These are phyloP conservation scores for Archegozetes longisetosus DNA, from an alignment of 1,140 invertebrate genomes.

Conservation along the genomic window DNA sequence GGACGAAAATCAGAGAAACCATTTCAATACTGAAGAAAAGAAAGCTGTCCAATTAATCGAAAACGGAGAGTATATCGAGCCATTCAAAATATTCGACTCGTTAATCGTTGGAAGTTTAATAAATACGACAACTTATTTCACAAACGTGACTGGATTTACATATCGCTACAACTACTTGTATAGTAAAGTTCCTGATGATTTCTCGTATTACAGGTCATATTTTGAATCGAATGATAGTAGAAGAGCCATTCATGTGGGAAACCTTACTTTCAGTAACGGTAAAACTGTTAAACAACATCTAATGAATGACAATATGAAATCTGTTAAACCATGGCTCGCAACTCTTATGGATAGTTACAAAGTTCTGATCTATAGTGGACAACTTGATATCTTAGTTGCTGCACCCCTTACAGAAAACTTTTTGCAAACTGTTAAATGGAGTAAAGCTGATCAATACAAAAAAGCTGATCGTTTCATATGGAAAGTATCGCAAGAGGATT, in stretches of 20 bases:
- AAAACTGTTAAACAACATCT: conserved; percentile 46
- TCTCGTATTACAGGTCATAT: conserved; percentile 29
- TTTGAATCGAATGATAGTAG: conserved; percentile 37
- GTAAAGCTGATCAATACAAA: conserved; percentile 44
- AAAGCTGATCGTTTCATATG: conserved; percentile 45
- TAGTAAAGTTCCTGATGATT: conserved; percentile 34
- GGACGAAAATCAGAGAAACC: conserved; percentile 34
- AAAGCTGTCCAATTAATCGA: neutral
- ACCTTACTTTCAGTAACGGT: conserved; percentile 43
- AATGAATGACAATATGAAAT: conserved; percentile 62
- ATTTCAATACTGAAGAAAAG: neutral
- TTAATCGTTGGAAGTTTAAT: conserved; percentile 52
- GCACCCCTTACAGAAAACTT: conserved; percentile 58
- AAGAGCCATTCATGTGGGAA: conserved; percentile 62
- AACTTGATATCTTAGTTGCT: conserved; percentile 69
- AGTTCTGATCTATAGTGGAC: conserved; percentile 47
- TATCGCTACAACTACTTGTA: conserved; percentile 64
- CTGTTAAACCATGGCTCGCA: conserved; percentile 52
- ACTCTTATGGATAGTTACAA: conserved; percentile 37
- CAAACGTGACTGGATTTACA: conserved; percentile 56
- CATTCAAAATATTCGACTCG: conserved; percentile 33
- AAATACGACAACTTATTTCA: conserved; percentile 44
- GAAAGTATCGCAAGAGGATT: conserved; percentile 37
- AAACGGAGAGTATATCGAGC: conserved; percentile 3
- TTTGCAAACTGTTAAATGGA: conserved; percentile 46